Percentiles rank a stretch among this genome's conserved stretches.
Conservation (phyloP, 2,797 vertebrate species). For the Potorous gilbertii region DNA sequence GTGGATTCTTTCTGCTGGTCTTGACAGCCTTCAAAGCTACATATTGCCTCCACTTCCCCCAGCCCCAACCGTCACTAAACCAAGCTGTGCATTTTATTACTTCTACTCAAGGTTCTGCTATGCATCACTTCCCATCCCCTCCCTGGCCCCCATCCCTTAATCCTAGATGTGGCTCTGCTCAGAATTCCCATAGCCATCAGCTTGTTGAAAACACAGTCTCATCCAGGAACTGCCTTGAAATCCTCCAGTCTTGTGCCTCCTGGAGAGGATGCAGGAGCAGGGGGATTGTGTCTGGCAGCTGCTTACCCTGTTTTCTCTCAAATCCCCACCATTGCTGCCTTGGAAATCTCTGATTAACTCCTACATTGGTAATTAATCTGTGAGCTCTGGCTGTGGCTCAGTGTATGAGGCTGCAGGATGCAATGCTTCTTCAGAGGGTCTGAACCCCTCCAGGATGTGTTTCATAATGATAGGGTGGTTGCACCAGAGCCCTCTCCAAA, state of each 20-base stretch:
- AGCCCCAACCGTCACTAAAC: neutral
- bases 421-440: neutral
- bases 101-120: neutral
- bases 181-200: neutral
- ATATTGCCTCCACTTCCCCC: neutral
- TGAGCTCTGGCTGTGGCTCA: neutral
- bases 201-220: neutral
- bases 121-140: too few relatives aligned
- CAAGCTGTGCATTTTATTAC: neutral
- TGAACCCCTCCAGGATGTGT: neutral
- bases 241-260: neutral
- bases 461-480: neutral
- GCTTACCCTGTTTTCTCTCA: slow-evolving; percentile 3
- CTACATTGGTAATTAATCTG: neutral
- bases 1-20: slow-evolving; percentile 3
- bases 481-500: neutral
- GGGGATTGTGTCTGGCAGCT: neutral
- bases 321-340: slow-evolving; percentile 11
- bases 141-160: neutral
- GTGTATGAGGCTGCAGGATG: neutral
- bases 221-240: slow-evolving; percentile 29
- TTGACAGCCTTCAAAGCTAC: neutral
- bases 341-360: slow-evolving; percentile 21
- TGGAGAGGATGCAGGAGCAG: neutral
- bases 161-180: neutral